Percentiles rank a stretch among this genome's conserved stretches.
Evolutionary conservation across 1,140 invertebrate species (phyloP).

Genomic region (Drosophila trapezifrons): DNA sequence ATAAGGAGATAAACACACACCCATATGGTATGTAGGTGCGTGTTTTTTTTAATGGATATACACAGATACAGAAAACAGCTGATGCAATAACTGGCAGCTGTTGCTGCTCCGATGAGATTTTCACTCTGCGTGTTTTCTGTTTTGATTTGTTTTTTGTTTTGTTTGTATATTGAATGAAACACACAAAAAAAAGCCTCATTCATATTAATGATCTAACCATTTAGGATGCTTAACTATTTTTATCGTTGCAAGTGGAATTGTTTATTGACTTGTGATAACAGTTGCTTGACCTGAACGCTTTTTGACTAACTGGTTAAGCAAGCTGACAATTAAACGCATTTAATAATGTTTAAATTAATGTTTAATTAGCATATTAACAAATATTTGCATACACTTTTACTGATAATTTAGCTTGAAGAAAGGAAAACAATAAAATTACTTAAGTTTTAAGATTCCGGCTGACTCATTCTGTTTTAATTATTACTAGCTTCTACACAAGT

Average conservation of each 20-base stretch:
- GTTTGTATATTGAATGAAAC: not conserved
- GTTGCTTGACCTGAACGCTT: slow-evolving; percentile 29
- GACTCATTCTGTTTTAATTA: not conserved
- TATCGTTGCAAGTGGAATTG: not conserved
- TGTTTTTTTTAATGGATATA: slow-evolving; percentile 36
- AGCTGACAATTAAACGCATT: slow-evolving; percentile 4
- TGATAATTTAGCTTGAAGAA: not conserved
- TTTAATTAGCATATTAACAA: not conserved
- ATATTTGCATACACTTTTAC: not conserved
- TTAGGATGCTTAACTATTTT: slow-evolving; percentile 5
- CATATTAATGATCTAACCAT: slow-evolving; percentile 22
- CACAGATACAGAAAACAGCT: slow-evolving; percentile 45
- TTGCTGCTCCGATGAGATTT: slow-evolving; percentile 43
- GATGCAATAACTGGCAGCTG: slow-evolving; percentile 60
- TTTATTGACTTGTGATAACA: slow-evolving; percentile 16
- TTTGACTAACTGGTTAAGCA: slow-evolving; percentile 15
- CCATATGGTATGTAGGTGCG: slow-evolving; percentile 19
- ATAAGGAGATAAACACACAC: slow-evolving; percentile 5
- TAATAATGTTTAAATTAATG: not conserved
- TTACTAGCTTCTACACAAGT: not conserved
- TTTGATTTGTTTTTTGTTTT: slow-evolving; percentile 38
- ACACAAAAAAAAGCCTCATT: slow-evolving; percentile 6
- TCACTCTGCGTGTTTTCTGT: slow-evolving; percentile 37
- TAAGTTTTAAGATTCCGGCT: not conserved
- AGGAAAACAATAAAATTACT: not conserved